phyloP scores from a whole-genome alignment of 2,888 invertebrate genomes.

The Phrixothrix hirtus region DNA sequence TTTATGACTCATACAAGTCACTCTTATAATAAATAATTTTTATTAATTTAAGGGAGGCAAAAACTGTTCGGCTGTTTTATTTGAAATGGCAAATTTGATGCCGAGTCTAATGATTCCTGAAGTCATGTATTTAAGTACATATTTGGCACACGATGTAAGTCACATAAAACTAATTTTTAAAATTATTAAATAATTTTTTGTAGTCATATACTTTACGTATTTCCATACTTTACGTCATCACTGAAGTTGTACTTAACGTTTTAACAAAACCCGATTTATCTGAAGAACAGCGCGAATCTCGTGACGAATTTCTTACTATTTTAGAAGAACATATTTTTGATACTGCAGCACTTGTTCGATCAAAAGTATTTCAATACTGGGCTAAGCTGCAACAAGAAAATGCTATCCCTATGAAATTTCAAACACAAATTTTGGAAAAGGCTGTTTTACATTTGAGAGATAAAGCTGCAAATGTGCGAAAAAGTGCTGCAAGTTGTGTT shows the following conservation, averaged over 20 bases:
- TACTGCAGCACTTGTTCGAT: constrained; percentile 80
- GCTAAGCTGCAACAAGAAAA: constrained; percentile 75
- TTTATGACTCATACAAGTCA: neutral
- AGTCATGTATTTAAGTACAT: constrained; percentile 48
- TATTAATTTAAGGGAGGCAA: constrained; percentile 43
- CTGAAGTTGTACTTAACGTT: constrained; percentile 73
- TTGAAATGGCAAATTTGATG: constrained; percentile 49
- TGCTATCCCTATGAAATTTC: constrained; percentile 75
- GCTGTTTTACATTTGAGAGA: constrained; percentile 76
- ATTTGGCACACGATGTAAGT: constrained; percentile 49
- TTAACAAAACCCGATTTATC: constrained; percentile 74
- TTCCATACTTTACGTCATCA: constrained; percentile 81
- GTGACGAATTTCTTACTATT: constrained; percentile 80
- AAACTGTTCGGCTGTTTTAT: constrained; percentile 46
- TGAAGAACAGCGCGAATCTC: constrained; percentile 64
- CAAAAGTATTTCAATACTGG: constrained; percentile 85
- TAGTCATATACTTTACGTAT: constrained; percentile 74
- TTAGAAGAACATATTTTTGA: constrained; percentile 85
- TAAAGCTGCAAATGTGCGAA: constrained; percentile 82
- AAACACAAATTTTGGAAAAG: constrained; percentile 68
- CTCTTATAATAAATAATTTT: neutral
- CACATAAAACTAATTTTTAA: neutral
- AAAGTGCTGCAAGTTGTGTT: constrained; percentile 77
- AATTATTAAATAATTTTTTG: constrained; percentile 27
- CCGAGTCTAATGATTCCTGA: constrained; percentile 52